phyloP scores from a whole-genome alignment of 1,140 invertebrate genomes.

The Heliconius eleuchia region DNA sequence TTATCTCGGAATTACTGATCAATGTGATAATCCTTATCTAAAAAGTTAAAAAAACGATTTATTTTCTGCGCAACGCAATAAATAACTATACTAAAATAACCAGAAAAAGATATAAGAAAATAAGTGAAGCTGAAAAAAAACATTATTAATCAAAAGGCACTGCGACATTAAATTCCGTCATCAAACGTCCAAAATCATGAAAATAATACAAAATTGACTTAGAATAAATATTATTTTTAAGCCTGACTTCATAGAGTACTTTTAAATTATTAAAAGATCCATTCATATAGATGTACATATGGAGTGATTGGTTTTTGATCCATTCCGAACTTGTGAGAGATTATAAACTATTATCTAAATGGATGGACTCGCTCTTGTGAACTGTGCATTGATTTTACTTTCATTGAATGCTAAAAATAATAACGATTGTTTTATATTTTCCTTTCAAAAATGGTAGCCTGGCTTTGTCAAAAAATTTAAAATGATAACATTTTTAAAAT shows the following conservation, averaged over 20 bases:
- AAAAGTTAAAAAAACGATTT: too few species aligned
- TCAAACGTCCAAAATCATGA: too few species aligned
- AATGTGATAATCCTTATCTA: too few species aligned
- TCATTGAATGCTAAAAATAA: background rate
- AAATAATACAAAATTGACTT: too few species aligned
- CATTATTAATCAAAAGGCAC: too few species aligned
- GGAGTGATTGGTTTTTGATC: background rate
- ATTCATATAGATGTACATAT: background rate
- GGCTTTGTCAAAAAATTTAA: background rate
- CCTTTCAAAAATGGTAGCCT: background rate
- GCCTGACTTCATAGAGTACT: background rate
- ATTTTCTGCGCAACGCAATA: too few species aligned
- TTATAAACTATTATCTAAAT: slow-evolving; percentile 15
- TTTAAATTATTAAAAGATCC: background rate
- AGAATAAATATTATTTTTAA: background rate
- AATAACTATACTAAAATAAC: too few species aligned
- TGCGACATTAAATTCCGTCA: too few species aligned
- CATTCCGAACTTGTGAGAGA: background rate
- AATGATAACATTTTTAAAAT: background rate
- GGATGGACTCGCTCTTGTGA: slow-evolving; percentile 7
- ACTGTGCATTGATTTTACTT: slow-evolving; percentile 8
- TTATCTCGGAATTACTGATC: too few species aligned
- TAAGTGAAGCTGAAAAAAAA: too few species aligned
- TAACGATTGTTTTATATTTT: background rate
- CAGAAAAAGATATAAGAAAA: too few species aligned